Evolutionary conservation across 2,888 invertebrate genomes (phyloP).

Genomic region (Oeneis ivallda): DNA sequence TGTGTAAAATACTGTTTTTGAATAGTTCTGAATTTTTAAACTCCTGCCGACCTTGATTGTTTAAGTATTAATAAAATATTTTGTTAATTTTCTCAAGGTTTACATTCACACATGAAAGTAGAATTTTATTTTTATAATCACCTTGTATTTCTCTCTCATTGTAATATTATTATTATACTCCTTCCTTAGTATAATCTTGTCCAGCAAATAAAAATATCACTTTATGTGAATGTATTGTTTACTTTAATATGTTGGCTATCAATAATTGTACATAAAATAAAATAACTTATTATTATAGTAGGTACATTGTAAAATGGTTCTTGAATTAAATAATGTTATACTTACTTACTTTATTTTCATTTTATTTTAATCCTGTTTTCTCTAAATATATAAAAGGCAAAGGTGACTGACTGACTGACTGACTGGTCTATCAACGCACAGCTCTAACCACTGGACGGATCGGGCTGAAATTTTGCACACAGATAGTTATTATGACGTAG

Average conservation of each 20-base stretch:
- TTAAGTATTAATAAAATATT: background rate
- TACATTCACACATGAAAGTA: background rate
- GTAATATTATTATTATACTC: background rate
- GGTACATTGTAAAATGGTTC: constrained; percentile 68
- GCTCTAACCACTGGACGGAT: too few relatives aligned
- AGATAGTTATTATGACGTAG: too few relatives aligned
- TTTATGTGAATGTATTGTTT: constrained; percentile 42
- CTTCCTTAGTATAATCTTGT: constrained; percentile 12
- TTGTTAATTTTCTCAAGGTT: constrained; percentile 7
- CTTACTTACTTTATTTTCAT: constrained; percentile 29
- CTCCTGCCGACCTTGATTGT: constrained; percentile 1
- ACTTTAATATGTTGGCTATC: constrained; percentile 42
- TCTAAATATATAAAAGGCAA: too few relatives aligned
- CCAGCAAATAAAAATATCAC: constrained; percentile 11
- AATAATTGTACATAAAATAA: constrained; percentile 58
- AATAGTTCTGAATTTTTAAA: constrained; percentile 2
- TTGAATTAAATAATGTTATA: constrained; percentile 68
- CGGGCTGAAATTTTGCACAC: too few relatives aligned
- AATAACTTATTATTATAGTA: constrained; percentile 49
- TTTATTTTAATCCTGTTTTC: background rate
- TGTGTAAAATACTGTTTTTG: constrained; percentile 8
- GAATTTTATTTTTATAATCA: background rate
- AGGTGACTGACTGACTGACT: too few relatives aligned
- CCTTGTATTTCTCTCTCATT: background rate
- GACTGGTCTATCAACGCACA: too few relatives aligned